Conservation (phyloP, 2,797 vertebrate species). For the Margarornis squamiger region DNA sequence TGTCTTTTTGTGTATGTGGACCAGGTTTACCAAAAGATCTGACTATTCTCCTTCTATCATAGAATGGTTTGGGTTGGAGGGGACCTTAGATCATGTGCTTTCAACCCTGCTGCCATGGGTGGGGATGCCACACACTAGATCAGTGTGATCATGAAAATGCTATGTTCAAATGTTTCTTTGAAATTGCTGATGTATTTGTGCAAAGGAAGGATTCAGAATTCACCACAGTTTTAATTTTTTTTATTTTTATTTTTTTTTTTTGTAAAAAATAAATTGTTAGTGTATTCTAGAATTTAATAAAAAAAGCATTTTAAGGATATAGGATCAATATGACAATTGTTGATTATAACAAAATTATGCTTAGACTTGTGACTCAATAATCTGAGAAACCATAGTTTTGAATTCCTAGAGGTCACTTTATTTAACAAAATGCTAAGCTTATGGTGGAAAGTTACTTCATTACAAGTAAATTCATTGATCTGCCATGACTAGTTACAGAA, state of each 20-base stretch:
- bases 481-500: neutral
- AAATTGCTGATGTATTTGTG: neutral
- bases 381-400: neutral
- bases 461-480: neutral
- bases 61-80: neutral
- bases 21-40: neutral
- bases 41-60: neutral
- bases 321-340: neutral
- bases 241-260: neutral
- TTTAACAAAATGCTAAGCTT: neutral
- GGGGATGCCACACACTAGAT: neutral
- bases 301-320: neutral
- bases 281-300: neutral
- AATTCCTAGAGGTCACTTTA: neutral
- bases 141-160: neutral
- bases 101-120: neutral
- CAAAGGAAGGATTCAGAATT: neutral
- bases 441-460: neutral
- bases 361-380: neutral
- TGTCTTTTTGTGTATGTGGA: neutral
- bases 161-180: neutral
- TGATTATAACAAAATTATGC: neutral
- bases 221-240: neutral
- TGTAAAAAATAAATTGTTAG: neutral
- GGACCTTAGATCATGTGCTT: neutral